A percentile compares a stretch with the other conserved stretches of the same genome.
phyloP scores from a whole-genome alignment of 2,797 vertebrate species.

The Sternotherus odoratus region DNA sequence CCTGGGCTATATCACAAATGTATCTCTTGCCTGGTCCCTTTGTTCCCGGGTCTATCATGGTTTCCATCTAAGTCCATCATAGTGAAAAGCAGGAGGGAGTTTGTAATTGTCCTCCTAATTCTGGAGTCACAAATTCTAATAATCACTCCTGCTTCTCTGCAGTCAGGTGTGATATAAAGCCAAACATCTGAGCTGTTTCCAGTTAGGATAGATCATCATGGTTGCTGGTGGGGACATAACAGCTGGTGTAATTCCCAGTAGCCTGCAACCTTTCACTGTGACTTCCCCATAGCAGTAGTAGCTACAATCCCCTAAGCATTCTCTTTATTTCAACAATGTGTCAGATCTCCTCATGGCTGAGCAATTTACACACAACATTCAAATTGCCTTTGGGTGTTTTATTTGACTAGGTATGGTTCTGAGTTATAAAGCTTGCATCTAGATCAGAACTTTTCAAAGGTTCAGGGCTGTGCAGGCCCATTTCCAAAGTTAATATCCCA shows the following conservation, averaged over 20 bases:
- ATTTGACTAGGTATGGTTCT: neutral
- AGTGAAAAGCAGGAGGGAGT: neutral
- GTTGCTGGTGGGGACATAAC: too few relatives aligned
- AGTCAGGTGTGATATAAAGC: neutral
- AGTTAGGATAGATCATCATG: rapidly evolving
- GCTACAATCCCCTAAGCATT: rapidly evolving
- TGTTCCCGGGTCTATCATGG: rapidly evolving
- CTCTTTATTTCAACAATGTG: neutral
- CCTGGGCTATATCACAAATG: rapidly evolving
- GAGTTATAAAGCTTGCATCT: neutral
- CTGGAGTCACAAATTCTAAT: too few relatives aligned
- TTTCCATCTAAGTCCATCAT: neutral
- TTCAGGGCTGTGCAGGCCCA: rapidly evolving
- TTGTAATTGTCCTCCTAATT: too few relatives aligned
- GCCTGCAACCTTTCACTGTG: rapidly evolving
- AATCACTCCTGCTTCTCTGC: neutral
- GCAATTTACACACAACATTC: neutral
- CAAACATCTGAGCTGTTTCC: neutral
- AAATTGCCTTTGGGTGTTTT: neutral
- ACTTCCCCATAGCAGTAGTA: rapidly evolving
- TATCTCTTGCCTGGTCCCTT: neutral
- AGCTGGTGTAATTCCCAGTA: neutral
- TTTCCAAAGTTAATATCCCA: neutral
- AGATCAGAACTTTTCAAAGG: neutral
- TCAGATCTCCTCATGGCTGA: neutral